phyloP scores from a whole-genome alignment of 2,113 vertebrate species.

The Cyprinodon brontotheroides region DNA sequence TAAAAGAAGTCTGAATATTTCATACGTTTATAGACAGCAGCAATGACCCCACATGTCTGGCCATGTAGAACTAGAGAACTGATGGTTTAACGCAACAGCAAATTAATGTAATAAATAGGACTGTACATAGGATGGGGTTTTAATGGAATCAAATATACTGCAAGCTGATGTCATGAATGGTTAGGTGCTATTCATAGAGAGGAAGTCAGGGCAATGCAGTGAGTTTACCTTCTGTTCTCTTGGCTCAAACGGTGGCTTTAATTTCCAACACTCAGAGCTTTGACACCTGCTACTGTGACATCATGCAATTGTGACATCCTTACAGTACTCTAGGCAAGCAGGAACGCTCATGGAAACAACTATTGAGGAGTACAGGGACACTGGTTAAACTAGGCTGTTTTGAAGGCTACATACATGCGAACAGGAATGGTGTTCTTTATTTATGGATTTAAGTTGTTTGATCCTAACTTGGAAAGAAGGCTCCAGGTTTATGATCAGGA shows the following conservation, averaged over 20 bases:
- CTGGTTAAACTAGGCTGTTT: neutral
- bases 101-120: slow-evolving; percentile 5
- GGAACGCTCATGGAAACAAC: slow-evolving; percentile 1
- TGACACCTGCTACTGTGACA: slow-evolving; percentile 68
- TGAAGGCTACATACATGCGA: neutral
- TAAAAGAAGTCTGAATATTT: slow-evolving; percentile 13
- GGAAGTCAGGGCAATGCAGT: slow-evolving; percentile 35
- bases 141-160: neutral
- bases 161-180: slow-evolving; percentile 35
- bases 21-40: neutral
- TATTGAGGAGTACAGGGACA: neutral
- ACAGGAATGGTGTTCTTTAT: neutral
- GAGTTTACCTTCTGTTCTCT: slow-evolving; percentile 61
- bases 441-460: no score
- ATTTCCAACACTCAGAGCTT: slow-evolving; percentile 66
- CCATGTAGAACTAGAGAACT: slow-evolving; percentile 18
- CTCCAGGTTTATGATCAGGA: no score
- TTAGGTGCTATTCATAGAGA: slow-evolving; percentile 54
- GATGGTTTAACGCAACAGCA: slow-evolving; percentile 23
- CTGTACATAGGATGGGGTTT: neutral
- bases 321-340: slow-evolving; percentile 22
- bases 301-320: slow-evolving; percentile 46
- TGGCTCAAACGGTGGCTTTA: slow-evolving; percentile 47
- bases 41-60: slow-evolving; percentile 11
- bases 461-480: no score